Evolutionary conservation across 1,140 invertebrate genomes (phyloP).

Genomic region (Kradibia gibbosae): DNA sequence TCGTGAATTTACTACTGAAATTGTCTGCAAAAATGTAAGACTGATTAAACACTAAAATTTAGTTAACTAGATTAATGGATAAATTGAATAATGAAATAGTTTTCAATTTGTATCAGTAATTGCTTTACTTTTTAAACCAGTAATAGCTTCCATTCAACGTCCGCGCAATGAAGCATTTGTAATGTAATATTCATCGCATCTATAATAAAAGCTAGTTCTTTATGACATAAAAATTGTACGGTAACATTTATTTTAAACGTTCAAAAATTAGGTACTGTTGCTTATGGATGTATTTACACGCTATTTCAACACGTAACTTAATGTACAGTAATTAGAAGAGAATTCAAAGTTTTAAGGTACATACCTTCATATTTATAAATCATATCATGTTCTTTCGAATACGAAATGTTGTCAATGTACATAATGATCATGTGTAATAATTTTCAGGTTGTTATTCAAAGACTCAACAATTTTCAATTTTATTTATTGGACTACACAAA

Average conservation of each 20-base stretch:
- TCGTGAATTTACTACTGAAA: no score
- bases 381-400: neutral
- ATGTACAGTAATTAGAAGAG: neutral
- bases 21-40: no score
- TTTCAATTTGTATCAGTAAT: neutral
- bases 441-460: constrained; percentile 32
- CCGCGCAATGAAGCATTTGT: no score
- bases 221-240: neutral
- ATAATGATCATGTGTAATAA: constrained; percentile 24
- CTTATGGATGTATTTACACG: neutral
- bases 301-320: constrained; percentile 12
- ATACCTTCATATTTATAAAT: neutral
- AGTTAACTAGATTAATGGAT: neutral
- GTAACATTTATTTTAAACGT: neutral
- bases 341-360: constrained; percentile 12
- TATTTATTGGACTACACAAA: constrained; percentile 32
- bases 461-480: neutral
- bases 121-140: neutral
- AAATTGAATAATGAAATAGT: neutral
- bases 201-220: neutral
- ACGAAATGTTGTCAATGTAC: constrained; percentile 1
- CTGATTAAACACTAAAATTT: neutral
- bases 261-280: constrained; percentile 11
- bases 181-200: no score
- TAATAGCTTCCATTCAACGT: no score